Evolutionary conservation across 2,113 vertebrate genomes (phyloP).

Genomic region (Ardeotis arabs): DNA sequence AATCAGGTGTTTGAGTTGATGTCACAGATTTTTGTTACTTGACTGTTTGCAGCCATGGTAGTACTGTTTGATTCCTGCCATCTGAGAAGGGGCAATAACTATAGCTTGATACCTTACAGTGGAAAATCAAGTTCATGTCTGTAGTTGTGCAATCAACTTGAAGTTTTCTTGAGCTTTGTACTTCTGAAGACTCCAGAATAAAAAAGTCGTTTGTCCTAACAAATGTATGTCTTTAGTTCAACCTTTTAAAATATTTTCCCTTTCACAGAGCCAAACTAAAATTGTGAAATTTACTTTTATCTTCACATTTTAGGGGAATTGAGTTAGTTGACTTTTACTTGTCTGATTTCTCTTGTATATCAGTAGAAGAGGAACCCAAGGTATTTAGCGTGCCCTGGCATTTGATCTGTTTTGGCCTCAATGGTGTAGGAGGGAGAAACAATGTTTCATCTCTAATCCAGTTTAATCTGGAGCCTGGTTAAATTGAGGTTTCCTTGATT

Average conservation of each 20-base stretch:
- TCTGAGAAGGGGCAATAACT: not conserved
- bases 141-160: not conserved
- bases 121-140: not conserved
- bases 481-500: not conserved
- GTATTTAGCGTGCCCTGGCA: not conserved
- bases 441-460: not conserved
- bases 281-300: not conserved
- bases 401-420: not conserved
- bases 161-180: not conserved
- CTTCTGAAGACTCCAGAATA: not conserved
- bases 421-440: not conserved
- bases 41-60: not conserved
- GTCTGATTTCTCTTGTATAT: not conserved
- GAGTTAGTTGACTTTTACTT: not conserved
- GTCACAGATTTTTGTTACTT: not conserved
- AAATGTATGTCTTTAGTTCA: not conserved
- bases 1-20: not conserved
- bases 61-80: not conserved
- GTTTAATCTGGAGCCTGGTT: not conserved
- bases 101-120: fast-evolving
- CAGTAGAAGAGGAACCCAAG: not conserved
- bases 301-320: not conserved
- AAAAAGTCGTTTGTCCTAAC: not conserved
- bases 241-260: not conserved
- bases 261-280: not conserved